Conservation (phyloP, 2,888 invertebrate genomes). For the Diarsia rubi region DNA sequence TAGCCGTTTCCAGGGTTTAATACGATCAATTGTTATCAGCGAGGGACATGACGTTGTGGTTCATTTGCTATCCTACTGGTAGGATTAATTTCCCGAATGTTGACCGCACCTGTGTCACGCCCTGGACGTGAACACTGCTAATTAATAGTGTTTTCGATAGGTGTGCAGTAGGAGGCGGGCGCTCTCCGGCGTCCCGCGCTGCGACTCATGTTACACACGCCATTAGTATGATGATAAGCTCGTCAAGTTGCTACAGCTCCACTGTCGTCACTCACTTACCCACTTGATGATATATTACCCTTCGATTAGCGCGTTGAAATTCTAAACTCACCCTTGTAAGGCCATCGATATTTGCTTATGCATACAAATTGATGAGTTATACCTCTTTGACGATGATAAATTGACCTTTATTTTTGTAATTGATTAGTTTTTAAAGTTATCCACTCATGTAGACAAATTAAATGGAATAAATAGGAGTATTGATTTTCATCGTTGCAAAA, state of each 20-base stretch:
- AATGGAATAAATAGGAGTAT: not conserved
- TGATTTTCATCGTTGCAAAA: not conserved
- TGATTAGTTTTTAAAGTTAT: not conserved
- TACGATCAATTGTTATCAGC: conserved; percentile 84
- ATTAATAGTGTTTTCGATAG: conserved; percentile 89
- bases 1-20: conserved; percentile 78
- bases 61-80: conserved; percentile 81
- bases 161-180: conserved; percentile 68
- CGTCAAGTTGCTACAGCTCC: conserved; percentile 62
- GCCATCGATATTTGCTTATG: conserved; percentile 73
- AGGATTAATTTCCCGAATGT: conserved; percentile 89
- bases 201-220: conserved; percentile 82
- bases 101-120: conserved; percentile 87
- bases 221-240: conserved; percentile 84
- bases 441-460: not conserved
- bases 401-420: conserved; percentile 37
- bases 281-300: conserved; percentile 76
- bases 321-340: conserved; percentile 75
- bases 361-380: conserved; percentile 74
- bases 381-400: conserved; percentile 66
- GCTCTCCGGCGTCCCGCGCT: conserved; percentile 38
- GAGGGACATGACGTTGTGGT: conserved; percentile 71
- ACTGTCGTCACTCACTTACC: conserved; percentile 63
- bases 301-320: conserved; percentile 74
- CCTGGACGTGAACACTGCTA: conserved; percentile 80